Evolutionary conservation across 2,797 vertebrate species (phyloP).

Genomic region (Gobio occitaniae): DNA sequence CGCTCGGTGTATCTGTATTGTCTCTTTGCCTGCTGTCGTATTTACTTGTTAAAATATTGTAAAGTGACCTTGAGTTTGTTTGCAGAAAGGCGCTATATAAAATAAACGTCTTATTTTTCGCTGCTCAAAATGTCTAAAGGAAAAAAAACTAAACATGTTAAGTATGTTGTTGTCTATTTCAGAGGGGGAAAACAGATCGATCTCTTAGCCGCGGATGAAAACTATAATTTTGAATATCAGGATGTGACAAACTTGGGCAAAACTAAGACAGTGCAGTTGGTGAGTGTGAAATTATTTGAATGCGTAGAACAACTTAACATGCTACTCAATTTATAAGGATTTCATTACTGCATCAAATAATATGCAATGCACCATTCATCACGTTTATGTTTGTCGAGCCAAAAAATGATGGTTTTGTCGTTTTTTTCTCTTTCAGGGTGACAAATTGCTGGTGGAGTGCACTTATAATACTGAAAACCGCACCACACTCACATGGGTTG

Average conservation of each 20-base stretch:
- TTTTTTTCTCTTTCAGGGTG: slow-evolving; percentile 64
- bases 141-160: slow-evolving; percentile 66
- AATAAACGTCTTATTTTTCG: neutral
- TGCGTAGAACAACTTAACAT: neutral
- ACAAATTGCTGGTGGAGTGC: slow-evolving; percentile 77
- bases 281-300: slow-evolving; percentile 43
- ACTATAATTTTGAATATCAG: slow-evolving; percentile 72
- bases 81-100: neutral
- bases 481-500: slow-evolving; percentile 66
- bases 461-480: slow-evolving; percentile 72
- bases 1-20: no score
- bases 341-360: neutral
- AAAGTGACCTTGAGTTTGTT: neutral
- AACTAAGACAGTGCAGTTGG: slow-evolving; percentile 71
- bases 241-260: slow-evolving; percentile 65
- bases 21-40: neutral
- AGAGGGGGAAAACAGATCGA: slow-evolving; percentile 67
- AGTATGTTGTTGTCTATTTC: slow-evolving; percentile 60
- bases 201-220: slow-evolving; percentile 48
- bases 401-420: neutral
- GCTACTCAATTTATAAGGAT: neutral
- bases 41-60: neutral
- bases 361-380: neutral
- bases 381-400: neutral
- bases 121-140: slow-evolving; percentile 60